Percentiles rank a stretch among this genome's conserved stretches.
phyloP scores from a whole-genome alignment of 2,113 vertebrate genomes.

The Trochalopteron elliotii region DNA sequence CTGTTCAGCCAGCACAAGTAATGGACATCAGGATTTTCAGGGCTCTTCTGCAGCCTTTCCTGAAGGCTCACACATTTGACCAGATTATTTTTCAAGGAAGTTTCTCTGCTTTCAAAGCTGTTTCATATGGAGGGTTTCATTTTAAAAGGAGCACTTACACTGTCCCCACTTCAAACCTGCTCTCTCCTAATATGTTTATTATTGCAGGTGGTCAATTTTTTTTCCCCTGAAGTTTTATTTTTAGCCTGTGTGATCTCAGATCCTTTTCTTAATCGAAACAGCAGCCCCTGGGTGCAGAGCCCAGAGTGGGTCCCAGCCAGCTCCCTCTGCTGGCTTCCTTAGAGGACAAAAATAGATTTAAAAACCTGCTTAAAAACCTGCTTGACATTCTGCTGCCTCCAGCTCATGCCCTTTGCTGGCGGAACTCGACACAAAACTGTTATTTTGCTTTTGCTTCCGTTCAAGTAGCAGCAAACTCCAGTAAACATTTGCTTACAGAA shows the following conservation, averaged over 20 bases:
- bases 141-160: neutral
- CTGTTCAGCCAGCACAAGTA: neutral
- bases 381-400: neutral
- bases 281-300: neutral
- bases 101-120: neutral
- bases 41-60: neutral
- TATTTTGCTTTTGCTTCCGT: neutral
- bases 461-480: neutral
- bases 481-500: neutral
- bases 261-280: neutral
- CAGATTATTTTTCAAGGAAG: neutral
- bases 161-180: neutral
- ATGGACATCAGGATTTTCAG: neutral
- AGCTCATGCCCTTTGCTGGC: accelerated
- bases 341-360: neutral
- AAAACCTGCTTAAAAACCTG: neutral
- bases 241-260: neutral
- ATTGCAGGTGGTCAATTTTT: neutral
- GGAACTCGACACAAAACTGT: neutral
- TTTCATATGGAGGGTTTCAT: neutral
- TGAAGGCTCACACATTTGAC: neutral
- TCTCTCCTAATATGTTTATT: neutral
- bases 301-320: neutral
- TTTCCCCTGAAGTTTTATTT: neutral
- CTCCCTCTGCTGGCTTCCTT: constrained; percentile 41